Percentiles rank a stretch among this genome's conserved stretches.
phyloP scores from a whole-genome alignment of 1,140 invertebrate genomes.

The Telenomus remus region DNA sequence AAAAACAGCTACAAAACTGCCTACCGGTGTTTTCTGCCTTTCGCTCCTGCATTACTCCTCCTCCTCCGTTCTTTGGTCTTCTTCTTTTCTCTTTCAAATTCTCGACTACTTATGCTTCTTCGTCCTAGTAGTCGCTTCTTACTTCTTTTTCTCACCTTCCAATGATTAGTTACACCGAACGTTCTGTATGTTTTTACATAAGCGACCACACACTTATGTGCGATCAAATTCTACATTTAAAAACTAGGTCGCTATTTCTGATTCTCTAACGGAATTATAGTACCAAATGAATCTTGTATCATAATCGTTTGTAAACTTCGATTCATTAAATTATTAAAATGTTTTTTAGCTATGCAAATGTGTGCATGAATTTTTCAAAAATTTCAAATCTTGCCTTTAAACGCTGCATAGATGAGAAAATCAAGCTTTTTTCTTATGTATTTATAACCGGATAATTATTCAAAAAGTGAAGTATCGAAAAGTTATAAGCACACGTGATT shows the following conservation, averaged over 20 bases:
- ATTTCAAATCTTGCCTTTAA: too few relatives aligned
- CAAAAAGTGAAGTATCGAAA: slow-evolving; percentile 62
- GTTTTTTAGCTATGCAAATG: too few relatives aligned
- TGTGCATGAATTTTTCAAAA: too few relatives aligned
- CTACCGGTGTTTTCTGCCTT: slow-evolving; percentile 75
- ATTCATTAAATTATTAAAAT: too few relatives aligned
- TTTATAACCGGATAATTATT: slow-evolving; percentile 24
- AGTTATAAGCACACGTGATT: slow-evolving; percentile 59
- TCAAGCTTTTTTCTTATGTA: slow-evolving; percentile 30
- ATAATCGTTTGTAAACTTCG: too few relatives aligned
- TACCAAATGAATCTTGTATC: too few relatives aligned
- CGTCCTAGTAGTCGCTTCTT: slow-evolving; percentile 8
- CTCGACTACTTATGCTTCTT: slow-evolving; percentile 37
- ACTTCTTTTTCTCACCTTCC: slow-evolving; percentile 44
- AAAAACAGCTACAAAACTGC: slow-evolving; percentile 76
- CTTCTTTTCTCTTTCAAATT: slow-evolving; percentile 37
- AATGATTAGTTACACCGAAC: slow-evolving; percentile 43
- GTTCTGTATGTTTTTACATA: slow-evolving; percentile 25
- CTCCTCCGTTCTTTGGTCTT: slow-evolving; percentile 24
- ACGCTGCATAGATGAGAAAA: too few relatives aligned
- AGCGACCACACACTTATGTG: slow-evolving; percentile 18
- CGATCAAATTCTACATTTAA: slow-evolving; percentile 1
- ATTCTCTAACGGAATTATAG: too few relatives aligned
- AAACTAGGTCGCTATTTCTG: neutral
- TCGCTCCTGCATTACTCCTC: slow-evolving; percentile 68